Evolutionary conservation across 2,113 vertebrate species (phyloP).

Genomic region (Stegostoma tigrinum): DNA sequence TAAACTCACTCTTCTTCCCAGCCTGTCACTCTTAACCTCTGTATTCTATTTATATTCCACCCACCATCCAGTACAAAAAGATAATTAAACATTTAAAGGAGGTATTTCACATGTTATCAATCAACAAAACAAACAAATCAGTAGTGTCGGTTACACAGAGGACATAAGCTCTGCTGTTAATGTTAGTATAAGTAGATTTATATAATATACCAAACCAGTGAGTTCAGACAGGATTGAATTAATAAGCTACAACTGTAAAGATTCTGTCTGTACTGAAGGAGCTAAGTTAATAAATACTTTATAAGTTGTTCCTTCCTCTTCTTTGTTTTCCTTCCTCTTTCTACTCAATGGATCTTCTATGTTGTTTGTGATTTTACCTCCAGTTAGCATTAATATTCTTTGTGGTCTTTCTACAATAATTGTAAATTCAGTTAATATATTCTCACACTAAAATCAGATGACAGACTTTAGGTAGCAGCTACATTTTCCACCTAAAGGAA

Average conservation of each 20-base stretch:
- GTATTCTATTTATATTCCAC: neutral
- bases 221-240: neutral
- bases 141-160: neutral
- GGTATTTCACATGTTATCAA: neutral
- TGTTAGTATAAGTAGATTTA: neutral
- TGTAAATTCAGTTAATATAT: neutral
- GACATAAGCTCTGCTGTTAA: neutral
- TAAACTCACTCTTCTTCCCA: neutral
- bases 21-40: neutral
- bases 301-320: neutral
- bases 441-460: neutral
- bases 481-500: neutral
- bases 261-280: neutral
- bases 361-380: neutral
- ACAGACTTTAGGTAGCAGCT: neutral
- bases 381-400: neutral
- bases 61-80: neutral
- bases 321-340: too few relatives aligned
- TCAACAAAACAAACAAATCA: constrained; percentile 19
- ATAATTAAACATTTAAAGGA: neutral
- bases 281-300: too few relatives aligned
- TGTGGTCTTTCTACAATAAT: neutral
- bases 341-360: neutral
- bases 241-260: neutral
- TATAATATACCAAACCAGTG: neutral